These are phyloP conservation scores for Tamias sibiricus DNA, from an alignment of 2,113 vertebrate genomes.

Conservation along the genomic window DNA sequence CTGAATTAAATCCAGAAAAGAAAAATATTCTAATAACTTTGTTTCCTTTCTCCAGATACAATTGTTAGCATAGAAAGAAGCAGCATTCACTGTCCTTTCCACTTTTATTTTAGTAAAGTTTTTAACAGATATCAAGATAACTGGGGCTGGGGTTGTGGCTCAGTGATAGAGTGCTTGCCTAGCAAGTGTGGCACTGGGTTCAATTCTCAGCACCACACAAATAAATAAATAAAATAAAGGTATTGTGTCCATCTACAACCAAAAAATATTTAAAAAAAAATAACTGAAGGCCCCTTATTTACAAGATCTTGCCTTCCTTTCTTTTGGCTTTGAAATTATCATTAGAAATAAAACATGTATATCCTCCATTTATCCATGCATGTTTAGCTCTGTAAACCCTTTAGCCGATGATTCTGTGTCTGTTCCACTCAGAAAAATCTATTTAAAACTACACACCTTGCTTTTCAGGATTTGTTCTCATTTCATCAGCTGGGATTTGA, in stretches of 20 bases:
- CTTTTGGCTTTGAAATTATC: neutral
- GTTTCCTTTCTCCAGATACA: neutral
- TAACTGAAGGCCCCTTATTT: neutral
- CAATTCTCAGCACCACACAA: no score
- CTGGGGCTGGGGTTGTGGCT: neutral
- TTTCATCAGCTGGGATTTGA: neutral
- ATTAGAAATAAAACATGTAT: neutral
- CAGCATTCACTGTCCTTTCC: neutral
- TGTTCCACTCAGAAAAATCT: neutral
- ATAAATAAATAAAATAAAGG: no score
- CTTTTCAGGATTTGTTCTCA: neutral
- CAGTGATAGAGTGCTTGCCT: no score
- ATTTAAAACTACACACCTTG: neutral
- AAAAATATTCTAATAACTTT: conserved; percentile 19
- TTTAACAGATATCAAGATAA: neutral
- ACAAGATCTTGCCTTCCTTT: neutral
- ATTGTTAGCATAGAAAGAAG: neutral
- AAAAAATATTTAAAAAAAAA: no score
- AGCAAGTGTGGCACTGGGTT: no score
- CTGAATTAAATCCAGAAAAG: neutral
- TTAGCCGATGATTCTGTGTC: no score
- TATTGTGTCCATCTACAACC: no score
- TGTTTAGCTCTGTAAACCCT: neutral
- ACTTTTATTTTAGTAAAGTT: neutral
- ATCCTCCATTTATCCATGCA: neutral